phyloP scores from a whole-genome alignment of 2,888 invertebrate genomes.

The Brenthis hecate region DNA sequence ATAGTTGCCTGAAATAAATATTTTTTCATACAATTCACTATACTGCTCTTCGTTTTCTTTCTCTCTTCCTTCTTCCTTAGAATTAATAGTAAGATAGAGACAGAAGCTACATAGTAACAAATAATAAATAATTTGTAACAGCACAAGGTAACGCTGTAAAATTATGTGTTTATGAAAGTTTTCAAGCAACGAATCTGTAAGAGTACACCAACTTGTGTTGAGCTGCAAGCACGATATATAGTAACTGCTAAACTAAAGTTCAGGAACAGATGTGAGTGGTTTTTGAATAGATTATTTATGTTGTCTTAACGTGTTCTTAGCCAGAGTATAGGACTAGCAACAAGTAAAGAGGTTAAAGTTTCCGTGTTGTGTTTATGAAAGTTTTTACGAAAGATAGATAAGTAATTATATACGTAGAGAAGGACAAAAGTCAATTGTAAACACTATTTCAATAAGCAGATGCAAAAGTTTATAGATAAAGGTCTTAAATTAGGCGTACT shows the following conservation, averaged over 20 bases:
- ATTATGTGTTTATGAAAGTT: slow-evolving; percentile 12
- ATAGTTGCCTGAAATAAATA: too few species aligned
- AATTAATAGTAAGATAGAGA: too few species aligned
- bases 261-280: slow-evolving; percentile 25
- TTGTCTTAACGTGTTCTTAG: slow-evolving; percentile 15
- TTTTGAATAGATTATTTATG: slow-evolving; percentile 24
- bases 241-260: slow-evolving; percentile 22
- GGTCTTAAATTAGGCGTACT: too few species aligned
- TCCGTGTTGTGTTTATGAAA: background rate
- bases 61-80: too few species aligned
- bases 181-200: slow-evolving; percentile 14
- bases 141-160: background rate
- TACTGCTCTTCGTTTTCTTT: too few species aligned
- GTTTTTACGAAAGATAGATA: background rate
- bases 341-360: background rate
- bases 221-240: slow-evolving; percentile 20
- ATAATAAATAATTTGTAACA: background rate
- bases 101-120: too few species aligned
- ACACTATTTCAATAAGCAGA: too few species aligned
- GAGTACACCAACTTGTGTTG: slow-evolving; percentile 15
- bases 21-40: too few species aligned
- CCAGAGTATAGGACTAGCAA: slow-evolving; percentile 11
- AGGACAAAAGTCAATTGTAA: too few species aligned
- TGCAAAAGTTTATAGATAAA: too few species aligned
- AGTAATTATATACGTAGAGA: too few species aligned